These are phyloP conservation scores for Chascanopsetta lugubris DNA, from an alignment of 2,113 vertebrate species.

Conservation along the genomic window DNA sequence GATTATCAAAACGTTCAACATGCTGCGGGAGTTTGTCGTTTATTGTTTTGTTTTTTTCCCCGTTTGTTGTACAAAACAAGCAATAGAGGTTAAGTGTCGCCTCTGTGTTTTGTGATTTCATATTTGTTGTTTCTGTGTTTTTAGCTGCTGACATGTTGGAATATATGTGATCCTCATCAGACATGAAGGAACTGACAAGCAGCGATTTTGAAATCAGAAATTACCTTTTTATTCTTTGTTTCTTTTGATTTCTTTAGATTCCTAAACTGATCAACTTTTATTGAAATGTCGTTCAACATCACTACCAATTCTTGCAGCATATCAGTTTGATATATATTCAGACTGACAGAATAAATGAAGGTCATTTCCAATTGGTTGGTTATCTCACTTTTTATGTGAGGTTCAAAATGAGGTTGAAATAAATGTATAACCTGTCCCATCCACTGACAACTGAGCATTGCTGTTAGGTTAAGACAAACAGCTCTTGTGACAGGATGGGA, in stretches of 20 bases:
- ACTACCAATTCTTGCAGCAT: no score
- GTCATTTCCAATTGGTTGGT: no score
- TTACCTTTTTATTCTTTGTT: background rate
- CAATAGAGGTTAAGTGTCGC: constrained; percentile 34
- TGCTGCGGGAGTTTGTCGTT: constrained; percentile 1
- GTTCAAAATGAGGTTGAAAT: no score
- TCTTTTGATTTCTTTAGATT: constrained; percentile 17
- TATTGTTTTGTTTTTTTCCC: constrained; percentile 26
- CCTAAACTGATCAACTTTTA: constrained; percentile 17
- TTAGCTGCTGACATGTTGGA: background rate
- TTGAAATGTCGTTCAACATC: no score
- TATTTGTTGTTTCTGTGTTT: background rate
- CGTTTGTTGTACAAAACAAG: constrained; percentile 27
- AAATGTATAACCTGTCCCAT: no score
- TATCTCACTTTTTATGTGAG: no score
- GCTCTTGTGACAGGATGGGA: no score
- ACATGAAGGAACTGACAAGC: constrained; percentile 9
- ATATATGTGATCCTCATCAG: constrained; percentile 13
- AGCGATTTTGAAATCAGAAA: constrained; percentile 2
- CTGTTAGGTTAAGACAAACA: no score
- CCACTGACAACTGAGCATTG: background rate
- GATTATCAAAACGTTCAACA: constrained; percentile 32
- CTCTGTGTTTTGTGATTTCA: constrained; percentile 1
- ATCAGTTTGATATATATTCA: background rate
- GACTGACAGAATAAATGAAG: no score